phyloP scores from a whole-genome alignment of 2,797 vertebrate species.

The Tympanoctomys barrerae region DNA sequence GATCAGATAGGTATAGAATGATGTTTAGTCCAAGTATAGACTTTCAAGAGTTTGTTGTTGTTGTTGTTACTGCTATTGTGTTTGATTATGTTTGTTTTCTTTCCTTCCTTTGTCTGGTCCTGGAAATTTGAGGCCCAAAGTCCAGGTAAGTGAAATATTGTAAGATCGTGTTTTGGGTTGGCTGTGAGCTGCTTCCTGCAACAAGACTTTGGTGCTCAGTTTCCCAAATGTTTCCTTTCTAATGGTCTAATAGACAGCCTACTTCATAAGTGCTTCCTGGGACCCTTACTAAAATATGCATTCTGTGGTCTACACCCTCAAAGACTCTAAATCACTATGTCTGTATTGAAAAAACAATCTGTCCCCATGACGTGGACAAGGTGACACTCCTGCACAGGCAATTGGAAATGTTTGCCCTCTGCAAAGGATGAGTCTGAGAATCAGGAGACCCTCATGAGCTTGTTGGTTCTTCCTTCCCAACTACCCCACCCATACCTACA shows the following conservation, averaged over 20 bases:
- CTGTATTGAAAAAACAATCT: not conserved
- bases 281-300: not conserved
- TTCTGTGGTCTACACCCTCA: not conserved
- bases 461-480: not conserved
- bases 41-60: not conserved
- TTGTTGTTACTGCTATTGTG: not conserved
- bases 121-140: not conserved
- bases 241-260: not conserved
- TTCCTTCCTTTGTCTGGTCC: not conserved
- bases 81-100: not conserved
- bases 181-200: not conserved
- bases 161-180: not conserved
- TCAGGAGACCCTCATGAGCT: not conserved
- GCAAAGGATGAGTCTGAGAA: not conserved
- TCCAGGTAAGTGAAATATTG: not conserved
- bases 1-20: not conserved
- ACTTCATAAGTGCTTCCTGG: not conserved
- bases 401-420: not conserved
- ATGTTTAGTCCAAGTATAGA: not conserved
- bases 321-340: not conserved
- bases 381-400: not conserved
- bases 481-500: rapidly evolving
- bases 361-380: not conserved
- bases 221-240: not conserved
- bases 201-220: not conserved